Evolutionary conservation across 2,888 invertebrate species (phyloP), one percentile per base, ranked within the genome.

Genomic region (Ornithoptera alexandrae): DNA sequence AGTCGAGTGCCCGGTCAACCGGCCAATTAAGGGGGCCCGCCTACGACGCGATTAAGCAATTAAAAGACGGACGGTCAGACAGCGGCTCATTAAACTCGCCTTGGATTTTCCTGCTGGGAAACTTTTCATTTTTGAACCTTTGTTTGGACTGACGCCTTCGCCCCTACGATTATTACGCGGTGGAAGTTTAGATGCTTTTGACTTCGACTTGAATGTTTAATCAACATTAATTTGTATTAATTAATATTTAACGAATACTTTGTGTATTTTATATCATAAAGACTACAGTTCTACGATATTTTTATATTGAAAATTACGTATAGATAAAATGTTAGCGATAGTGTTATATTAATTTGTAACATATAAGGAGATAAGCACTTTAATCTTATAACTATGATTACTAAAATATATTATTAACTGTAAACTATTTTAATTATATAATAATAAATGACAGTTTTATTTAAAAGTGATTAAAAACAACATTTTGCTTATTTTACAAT

Each of bases 11-110:
- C 84, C 89, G 86, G 87, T 76, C 79, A 79, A 76, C 74, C 67
- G 79, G 84, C 87, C 90, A 90, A 92, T 91, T 91, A 90, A 83
- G 83, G 85, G 30, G 85, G 83, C 84, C 87, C 87, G 80, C 85
- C 81, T 81, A 85, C 80, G 76, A 75, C 83, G 81, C 87, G 91
- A 92, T 92, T 92, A 92, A 92, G 90, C 90, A 92, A 92, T 92
- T 92, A 92, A 88, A 86, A 85, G 85, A 82, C 87, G 88, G 89
- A 86, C 87, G 86, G 90, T 87, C 88, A 87, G 89, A 84, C 88
- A 82, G 81, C 82, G 80, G 82, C 83, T 86, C 84, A 85, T 86
- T 89, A 84, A 85, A 86, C 82, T 81, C 78, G 78, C 71, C 79
- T 79, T 74, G 73, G 79, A 76, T 88, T 89, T 88, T 84, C 88